Percentiles rank a stretch among this genome's conserved stretches.
Evolutionary conservation across 2,113 vertebrate genomes (phyloP).

Genomic region (Callopanchax toddi): DNA sequence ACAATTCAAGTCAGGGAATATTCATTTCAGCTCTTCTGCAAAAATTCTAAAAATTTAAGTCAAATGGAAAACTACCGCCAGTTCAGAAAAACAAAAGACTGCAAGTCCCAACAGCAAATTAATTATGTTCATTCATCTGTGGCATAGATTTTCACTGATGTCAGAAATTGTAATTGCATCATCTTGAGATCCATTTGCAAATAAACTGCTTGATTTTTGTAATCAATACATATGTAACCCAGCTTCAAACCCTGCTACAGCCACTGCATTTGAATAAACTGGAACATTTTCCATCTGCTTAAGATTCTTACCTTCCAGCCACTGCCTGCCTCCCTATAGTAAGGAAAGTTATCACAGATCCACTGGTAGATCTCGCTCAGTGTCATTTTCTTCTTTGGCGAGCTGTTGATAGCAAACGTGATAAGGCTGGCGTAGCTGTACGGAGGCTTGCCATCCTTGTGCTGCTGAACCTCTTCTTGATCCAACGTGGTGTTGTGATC

Average conservation of each 20-base stretch:
- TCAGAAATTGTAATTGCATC: background rate
- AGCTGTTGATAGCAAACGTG: conserved; percentile 94
- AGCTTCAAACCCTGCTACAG: background rate
- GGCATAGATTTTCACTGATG: background rate
- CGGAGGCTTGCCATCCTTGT: conserved; percentile 92
- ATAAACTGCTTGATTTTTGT: background rate
- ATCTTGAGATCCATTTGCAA: background rate
- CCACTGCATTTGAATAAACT: background rate
- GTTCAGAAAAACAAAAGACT: background rate
- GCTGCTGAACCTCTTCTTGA: conserved; percentile 91
- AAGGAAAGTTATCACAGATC: conserved; percentile 90
- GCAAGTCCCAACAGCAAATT: background rate
- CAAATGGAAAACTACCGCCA: conserved; percentile 1
- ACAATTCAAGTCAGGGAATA: conserved; percentile 31
- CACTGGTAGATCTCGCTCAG: conserved; percentile 92
- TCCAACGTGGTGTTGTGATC: conserved; percentile 91
- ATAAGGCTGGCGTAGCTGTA: conserved; percentile 95
- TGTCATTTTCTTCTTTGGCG: conserved; percentile 94
- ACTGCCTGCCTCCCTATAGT: conserved; percentile 92
- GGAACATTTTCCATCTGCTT: background rate
- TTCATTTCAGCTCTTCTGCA: conserved; percentile 14
- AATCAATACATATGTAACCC: background rate
- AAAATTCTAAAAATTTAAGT: conserved; percentile 11
- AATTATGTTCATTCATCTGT: background rate
- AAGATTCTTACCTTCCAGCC: conserved; percentile 89